Evolutionary conservation across 2,113 vertebrate species (phyloP).

Genomic region (Madoqua kirkii): DNA sequence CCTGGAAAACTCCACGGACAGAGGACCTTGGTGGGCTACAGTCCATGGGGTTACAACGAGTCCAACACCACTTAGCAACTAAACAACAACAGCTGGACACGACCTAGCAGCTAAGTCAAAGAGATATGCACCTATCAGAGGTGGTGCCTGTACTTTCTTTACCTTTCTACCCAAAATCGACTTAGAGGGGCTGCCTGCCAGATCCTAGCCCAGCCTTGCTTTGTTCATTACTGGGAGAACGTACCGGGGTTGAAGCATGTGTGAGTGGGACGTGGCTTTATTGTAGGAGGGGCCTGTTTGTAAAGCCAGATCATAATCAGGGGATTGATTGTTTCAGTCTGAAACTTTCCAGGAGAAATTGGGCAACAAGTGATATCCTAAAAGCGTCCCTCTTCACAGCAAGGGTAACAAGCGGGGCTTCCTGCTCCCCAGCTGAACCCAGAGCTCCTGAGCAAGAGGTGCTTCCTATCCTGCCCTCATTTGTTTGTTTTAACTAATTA

Average conservation of each 20-base stretch:
- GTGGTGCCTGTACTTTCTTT: background rate
- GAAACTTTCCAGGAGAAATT: background rate
- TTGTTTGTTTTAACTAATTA: slow-evolving; percentile 10
- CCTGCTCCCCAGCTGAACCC: background rate
- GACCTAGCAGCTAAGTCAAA: background rate
- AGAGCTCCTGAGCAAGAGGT: background rate
- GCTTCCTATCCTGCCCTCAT: background rate
- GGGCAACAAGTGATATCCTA: background rate
- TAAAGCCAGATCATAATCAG: background rate
- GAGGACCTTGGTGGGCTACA: background rate
- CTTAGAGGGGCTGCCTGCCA: background rate
- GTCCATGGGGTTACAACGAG: background rate
- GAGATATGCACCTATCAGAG: background rate
- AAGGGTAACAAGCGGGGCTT: background rate
- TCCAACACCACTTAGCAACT: background rate
- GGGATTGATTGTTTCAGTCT: background rate
- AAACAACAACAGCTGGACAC: background rate
- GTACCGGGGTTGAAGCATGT: background rate
- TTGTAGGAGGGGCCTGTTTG: background rate
- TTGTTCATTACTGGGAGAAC: background rate
- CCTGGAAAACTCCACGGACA: background rate
- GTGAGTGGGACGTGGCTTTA: background rate
- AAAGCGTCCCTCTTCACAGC: background rate
- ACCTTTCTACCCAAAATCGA: background rate
- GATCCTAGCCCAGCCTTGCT: background rate